Conservation (phyloP, 2,797 vertebrate species). For the Microctenopoma steveboyesi region DNA sequence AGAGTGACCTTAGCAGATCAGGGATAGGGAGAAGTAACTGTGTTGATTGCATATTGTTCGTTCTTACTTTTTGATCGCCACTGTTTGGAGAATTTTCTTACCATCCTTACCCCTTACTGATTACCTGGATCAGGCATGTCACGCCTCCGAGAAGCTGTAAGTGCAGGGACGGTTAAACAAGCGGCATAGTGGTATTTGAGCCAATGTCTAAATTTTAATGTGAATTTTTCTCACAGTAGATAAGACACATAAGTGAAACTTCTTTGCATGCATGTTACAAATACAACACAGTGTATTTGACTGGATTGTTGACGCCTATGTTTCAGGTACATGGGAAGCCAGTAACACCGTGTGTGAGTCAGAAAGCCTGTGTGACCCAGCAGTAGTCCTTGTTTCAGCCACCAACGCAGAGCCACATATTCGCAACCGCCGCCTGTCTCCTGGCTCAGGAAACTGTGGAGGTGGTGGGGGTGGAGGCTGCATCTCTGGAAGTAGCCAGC, state of each 20-base stretch:
- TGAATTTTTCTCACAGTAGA: not conserved
- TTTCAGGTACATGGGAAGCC: slow-evolving; percentile 86
- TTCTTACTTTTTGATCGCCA: too few relatives aligned
- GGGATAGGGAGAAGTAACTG: too few relatives aligned
- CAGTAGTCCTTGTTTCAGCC: slow-evolving; percentile 84
- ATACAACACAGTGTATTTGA: not conserved
- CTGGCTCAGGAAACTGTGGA: slow-evolving; percentile 82
- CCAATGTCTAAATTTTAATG: not conserved
- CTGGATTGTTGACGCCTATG: not conserved
- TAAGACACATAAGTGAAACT: not conserved
- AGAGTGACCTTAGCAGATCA: too few relatives aligned
- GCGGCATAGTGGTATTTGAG: too few relatives aligned
- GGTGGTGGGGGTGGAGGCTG: slow-evolving; percentile 84
- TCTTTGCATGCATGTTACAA: not conserved
- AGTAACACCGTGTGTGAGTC: slow-evolving; percentile 85
- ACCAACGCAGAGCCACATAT: slow-evolving; percentile 85
- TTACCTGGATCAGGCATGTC: too few relatives aligned
- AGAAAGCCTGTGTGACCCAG: slow-evolving; percentile 84
- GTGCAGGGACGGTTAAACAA: too few relatives aligned
- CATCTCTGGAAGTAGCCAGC: slow-evolving; percentile 68
- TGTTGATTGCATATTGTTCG: too few relatives aligned
- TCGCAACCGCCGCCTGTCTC: slow-evolving; percentile 86
- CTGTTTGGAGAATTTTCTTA: too few relatives aligned
- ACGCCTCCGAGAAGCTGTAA: too few relatives aligned
- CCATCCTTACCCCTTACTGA: too few relatives aligned